phyloP scores from a whole-genome alignment of 2,888 invertebrate species.

The Priocnemis perturbator region DNA sequence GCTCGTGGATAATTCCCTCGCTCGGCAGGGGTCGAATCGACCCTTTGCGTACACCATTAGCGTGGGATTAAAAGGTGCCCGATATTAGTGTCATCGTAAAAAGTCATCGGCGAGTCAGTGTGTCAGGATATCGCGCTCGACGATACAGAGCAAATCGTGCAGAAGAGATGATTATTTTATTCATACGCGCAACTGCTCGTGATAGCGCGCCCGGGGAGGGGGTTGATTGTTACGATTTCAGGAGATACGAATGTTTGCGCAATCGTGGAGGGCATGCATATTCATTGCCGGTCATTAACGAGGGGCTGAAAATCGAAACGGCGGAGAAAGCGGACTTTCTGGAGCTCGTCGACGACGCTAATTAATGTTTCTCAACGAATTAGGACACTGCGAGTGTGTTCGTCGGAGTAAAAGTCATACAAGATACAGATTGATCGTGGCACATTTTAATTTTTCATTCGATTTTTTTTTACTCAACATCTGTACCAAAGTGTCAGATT shows the following conservation, averaged over 20 bases:
- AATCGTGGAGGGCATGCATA: slow-evolving; percentile 22
- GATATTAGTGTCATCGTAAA: too few species aligned
- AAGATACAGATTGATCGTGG: too few species aligned
- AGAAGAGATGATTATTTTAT: slow-evolving; percentile 60
- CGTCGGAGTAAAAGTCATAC: too few species aligned
- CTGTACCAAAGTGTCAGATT: too few species aligned
- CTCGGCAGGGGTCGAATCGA: too few species aligned
- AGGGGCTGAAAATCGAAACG: slow-evolving; percentile 10
- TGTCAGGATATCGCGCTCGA: not conserved
- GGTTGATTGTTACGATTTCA: not conserved
- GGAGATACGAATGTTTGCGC: slow-evolving; percentile 1
- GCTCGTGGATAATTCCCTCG: too few species aligned
- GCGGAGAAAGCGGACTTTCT: too few species aligned
- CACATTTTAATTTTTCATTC: too few species aligned
- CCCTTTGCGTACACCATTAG: too few species aligned
- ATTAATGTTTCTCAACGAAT: not conserved
- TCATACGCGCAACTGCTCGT: slow-evolving; percentile 44
- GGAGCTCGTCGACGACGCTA: not conserved
- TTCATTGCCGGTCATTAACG: slow-evolving; percentile 7
- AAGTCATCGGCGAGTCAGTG: too few species aligned
- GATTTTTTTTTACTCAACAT: too few species aligned
- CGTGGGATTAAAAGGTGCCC: too few species aligned
- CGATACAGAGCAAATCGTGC: slow-evolving; percentile 45
- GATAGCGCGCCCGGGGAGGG: slow-evolving; percentile 32
- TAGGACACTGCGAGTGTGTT: not conserved